These are phyloP conservation scores for Arenaria interpres DNA, from an alignment of 2,113 vertebrate species.

Conservation along the genomic window DNA sequence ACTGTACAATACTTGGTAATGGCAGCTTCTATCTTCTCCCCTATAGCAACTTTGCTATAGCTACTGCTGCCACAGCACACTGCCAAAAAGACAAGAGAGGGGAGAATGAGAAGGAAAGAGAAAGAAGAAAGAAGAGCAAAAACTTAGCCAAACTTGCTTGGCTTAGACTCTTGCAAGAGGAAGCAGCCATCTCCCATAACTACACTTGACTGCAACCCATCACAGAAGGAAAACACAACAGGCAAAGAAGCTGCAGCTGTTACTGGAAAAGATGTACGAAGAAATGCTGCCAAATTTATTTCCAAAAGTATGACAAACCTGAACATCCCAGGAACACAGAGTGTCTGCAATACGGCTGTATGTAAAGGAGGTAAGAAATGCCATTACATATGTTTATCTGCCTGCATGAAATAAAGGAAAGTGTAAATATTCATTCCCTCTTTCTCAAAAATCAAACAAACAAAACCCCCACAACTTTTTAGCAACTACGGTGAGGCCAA, in stretches of 20 bases:
- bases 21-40: background rate
- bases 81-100: background rate
- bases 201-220: constrained; percentile 44
- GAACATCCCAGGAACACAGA: constrained; percentile 31
- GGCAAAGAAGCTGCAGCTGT: constrained; percentile 59
- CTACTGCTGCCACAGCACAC: background rate
- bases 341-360: background rate
- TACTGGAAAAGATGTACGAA: constrained; percentile 12
- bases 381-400: background rate
- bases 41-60: background rate
- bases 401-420: background rate
- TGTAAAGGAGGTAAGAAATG: constrained; percentile 12
- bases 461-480: background rate
- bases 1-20: accelerated
- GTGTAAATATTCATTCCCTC: background rate
- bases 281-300: constrained; percentile 53
- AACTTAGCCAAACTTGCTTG: constrained; percentile 52
- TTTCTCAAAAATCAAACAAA: background rate
- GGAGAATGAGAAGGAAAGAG: background rate
- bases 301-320: constrained; percentile 57
- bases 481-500: background rate
- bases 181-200: constrained; percentile 41
- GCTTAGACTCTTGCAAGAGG: background rate
- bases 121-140: background rate
- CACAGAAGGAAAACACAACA: constrained; percentile 69